Base-by-base conservation (phyloP, 2,113 vertebrate species). In the Agelaius tricolor region DNA sequence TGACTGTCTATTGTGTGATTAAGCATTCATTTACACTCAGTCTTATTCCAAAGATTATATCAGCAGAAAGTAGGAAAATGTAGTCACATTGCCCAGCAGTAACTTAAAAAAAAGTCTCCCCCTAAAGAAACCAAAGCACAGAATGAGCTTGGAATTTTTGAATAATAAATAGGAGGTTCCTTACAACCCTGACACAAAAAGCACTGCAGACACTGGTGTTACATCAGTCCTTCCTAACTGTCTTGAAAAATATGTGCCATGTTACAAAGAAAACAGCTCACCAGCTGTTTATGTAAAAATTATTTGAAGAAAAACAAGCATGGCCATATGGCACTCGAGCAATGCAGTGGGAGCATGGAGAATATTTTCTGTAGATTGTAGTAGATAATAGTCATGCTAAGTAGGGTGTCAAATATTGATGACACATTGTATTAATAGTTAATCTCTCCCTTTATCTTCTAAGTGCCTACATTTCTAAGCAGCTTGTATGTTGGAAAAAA, bases 221-320 rank as follows among this genome's bases (percentile, higher is more conserved):
- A 83, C 92, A 97, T 97, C 97, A 96, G 68, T 97, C 90, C 86
- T 97, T 97, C 90, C 90, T 96, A 98, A 98, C 93, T 97, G 95
- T 97, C 97, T 98, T 94, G 96, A 96, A 98, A 98, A 98, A 98
- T 98, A 98, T 98, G 97, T 98, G 96, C 96, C 92, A 84, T 88
- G 95, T 97, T 98, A 98, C 96, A 97, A 96, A 97, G 96, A 98
- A 98, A 98, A 97, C 97, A 97, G 90, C 97, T 98, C 96, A 98
- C 97, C 98, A 98, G 98, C 98, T 98, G 98, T 98, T 98, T 98
- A 97, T 98, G 97, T 97, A 98, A 98, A 98, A 98, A 98, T 97
- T 97, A 98, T 98, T 98, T 98, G 98, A 97, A 90, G 85, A 98
- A 98, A 98, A 98, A 98, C 97, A 98, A 98, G 97, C 94, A 93